phyloP scores from a whole-genome alignment of 2,113 vertebrate genomes.

The Numenius arquata region DNA sequence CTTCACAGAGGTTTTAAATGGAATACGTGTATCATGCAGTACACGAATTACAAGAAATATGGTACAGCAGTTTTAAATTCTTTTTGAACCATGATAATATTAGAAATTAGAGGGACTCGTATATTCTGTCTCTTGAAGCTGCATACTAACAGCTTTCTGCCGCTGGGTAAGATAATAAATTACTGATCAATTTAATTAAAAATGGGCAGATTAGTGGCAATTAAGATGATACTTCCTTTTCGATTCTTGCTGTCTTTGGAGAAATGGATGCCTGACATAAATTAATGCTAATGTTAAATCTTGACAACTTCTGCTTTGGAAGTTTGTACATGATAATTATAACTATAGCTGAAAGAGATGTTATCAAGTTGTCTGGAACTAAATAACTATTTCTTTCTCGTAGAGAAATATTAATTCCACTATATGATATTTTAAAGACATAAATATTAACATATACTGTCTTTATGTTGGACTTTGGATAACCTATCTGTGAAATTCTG shows the following conservation, averaged over 20 bases:
- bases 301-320: conserved; percentile 72
- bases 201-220: conserved; percentile 70
- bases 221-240: conserved; percentile 73
- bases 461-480: conserved; percentile 46
- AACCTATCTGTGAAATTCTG: conserved; percentile 29
- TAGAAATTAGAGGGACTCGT: neutral
- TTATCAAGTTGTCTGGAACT: conserved; percentile 68
- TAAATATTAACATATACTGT: conserved; percentile 55
- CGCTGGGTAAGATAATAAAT: conserved; percentile 63
- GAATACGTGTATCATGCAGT: neutral
- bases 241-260: conserved; percentile 61
- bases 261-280: conserved; percentile 73
- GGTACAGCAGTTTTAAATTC: neutral
- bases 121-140: neutral
- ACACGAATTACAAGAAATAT: neutral
- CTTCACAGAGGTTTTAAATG: neutral
- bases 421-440: conserved; percentile 51
- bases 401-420: conserved; percentile 64
- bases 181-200: conserved; percentile 74
- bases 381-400: conserved; percentile 65
- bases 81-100: conserved; percentile 5
- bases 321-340: conserved; percentile 70
- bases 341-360: conserved; percentile 71
- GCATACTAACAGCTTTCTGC: conserved; percentile 40
- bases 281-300: conserved; percentile 76